phyloP scores from a whole-genome alignment of 2,888 invertebrate species.

The Apantesis nais region DNA sequence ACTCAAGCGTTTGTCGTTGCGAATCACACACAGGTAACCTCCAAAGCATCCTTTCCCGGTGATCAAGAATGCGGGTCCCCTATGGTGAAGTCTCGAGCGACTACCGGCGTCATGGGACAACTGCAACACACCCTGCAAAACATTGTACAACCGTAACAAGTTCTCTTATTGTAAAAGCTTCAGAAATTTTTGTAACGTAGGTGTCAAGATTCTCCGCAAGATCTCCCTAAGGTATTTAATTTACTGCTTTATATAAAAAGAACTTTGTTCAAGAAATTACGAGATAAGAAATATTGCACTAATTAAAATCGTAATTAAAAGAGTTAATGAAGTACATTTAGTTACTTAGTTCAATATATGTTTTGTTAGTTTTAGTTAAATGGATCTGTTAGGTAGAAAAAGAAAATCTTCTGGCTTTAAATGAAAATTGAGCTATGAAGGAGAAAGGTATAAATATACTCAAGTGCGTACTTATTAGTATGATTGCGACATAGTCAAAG shows the following conservation, averaged over 20 bases:
- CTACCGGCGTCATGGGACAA: not conserved
- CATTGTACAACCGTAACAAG: slow-evolving; percentile 10
- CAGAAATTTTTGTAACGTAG: not conserved
- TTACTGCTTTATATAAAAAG: slow-evolving; percentile 5
- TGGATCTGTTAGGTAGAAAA: not conserved
- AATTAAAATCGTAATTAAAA: not conserved
- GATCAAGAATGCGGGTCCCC: too few species aligned
- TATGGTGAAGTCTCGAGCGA: not conserved
- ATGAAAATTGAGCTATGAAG: not conserved
- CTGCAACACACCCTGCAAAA: too few species aligned
- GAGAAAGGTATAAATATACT: too few species aligned
- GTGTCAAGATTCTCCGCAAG: slow-evolving; percentile 4
- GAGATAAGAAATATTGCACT: not conserved
- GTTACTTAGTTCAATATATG: not conserved
- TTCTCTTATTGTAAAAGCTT: not conserved
- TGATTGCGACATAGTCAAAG: too few species aligned
- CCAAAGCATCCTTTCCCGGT: too few species aligned
- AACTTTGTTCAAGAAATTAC: not conserved
- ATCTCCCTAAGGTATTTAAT: slow-evolving; percentile 8
- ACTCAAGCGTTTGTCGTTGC: too few species aligned
- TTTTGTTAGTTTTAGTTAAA: not conserved
- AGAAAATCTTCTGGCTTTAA: not conserved
- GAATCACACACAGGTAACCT: too few species aligned
- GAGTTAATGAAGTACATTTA: not conserved
- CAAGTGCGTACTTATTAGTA: too few species aligned